Conservation (phyloP, 2,113 vertebrate species). For the Motacilla alba region DNA sequence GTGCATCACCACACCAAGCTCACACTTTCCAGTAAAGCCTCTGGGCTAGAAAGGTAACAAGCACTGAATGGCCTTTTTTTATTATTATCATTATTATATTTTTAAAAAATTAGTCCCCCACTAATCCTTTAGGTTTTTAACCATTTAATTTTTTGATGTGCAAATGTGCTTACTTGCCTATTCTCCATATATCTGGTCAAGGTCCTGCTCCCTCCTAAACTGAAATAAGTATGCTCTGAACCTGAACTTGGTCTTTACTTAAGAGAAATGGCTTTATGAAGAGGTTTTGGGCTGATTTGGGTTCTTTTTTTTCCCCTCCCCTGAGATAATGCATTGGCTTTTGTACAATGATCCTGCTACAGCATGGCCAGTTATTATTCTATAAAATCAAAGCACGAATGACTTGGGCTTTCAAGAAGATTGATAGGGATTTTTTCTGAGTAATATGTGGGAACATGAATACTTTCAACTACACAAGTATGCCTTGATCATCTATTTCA, state of each 20-base stretch:
- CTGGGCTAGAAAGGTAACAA: background rate
- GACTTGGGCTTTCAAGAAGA: background rate
- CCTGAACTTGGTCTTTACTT: background rate
- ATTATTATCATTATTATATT: too few relatives aligned
- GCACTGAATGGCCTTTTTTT: fast-evolving
- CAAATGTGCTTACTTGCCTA: background rate
- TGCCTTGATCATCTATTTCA: background rate
- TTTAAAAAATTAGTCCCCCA: background rate
- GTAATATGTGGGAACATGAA: background rate
- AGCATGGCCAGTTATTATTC: background rate
- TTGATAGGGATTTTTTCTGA: background rate
- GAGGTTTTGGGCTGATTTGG: background rate
- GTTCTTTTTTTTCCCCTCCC: background rate
- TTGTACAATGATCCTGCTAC: background rate
- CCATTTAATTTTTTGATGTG: background rate
- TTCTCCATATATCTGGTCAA: background rate
- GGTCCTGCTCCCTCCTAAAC: background rate
- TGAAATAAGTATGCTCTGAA: background rate
- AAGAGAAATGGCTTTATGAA: background rate
- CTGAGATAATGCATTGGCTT: background rate
- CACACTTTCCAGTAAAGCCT: background rate
- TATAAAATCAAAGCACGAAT: background rate
- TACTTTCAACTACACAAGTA: background rate
- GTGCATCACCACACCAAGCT: background rate
- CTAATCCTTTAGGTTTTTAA: background rate